Percentiles rank a stretch among this genome's conserved stretches.
phyloP scores from a whole-genome alignment of 2,113 vertebrate genomes.

The Gasterosteus aculeatus region DNA sequence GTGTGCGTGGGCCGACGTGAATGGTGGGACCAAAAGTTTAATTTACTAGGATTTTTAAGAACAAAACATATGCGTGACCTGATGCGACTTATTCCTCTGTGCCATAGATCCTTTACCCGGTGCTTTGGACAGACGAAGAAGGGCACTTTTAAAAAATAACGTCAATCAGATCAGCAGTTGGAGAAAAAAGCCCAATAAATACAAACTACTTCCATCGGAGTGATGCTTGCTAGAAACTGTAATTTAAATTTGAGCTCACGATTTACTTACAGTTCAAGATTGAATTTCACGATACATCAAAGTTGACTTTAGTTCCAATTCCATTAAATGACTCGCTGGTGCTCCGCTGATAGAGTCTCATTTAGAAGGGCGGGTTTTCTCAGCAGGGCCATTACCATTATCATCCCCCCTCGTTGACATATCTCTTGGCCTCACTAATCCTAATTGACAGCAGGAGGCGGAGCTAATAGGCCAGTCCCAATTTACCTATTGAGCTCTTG shows the following conservation, averaged over 20 bases:
- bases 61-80: background rate
- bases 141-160: no score
- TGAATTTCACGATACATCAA: background rate
- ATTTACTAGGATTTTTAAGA: conserved; percentile 20
- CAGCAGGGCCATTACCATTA: conserved; percentile 15
- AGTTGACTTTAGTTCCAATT: background rate
- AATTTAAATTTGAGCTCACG: background rate
- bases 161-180: background rate
- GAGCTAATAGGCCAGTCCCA: conserved; percentile 34
- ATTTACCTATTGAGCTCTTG: conserved; percentile 23
- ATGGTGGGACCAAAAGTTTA: conserved; percentile 23
- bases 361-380: background rate
- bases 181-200: background rate
- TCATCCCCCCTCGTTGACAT: conserved; percentile 15
- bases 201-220: background rate
- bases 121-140: no score
- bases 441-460: conserved; percentile 48
- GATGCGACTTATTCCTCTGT: background rate
- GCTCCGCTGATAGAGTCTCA: conserved; percentile 3
- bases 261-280: background rate
- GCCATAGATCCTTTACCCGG: no score
- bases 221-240: background rate
- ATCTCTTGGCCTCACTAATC: conserved; percentile 35
- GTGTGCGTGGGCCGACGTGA: conserved; percentile 44
- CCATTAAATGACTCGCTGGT: conserved; percentile 1